Evolutionary conservation across 2,113 vertebrate species (phyloP).

Genomic region (Carollia perspicillata): DNA sequence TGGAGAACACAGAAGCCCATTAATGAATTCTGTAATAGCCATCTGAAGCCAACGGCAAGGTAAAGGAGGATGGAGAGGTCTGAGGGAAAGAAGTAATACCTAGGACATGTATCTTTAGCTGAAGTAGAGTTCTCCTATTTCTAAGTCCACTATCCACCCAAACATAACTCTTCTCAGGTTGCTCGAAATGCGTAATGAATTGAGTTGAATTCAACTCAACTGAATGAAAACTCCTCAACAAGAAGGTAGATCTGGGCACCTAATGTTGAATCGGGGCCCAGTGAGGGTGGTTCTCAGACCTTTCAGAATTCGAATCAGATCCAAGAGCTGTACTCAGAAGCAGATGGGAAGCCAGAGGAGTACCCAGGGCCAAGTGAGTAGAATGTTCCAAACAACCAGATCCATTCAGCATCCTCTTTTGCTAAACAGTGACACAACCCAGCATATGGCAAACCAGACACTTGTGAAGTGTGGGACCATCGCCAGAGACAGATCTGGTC

Average conservation of each 20-base stretch:
- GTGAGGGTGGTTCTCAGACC: neutral
- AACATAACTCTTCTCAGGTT: neutral
- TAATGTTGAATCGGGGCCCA: neutral
- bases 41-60: neutral
- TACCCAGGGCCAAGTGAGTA: slow-evolving; percentile 32
- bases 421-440: slow-evolving; percentile 53
- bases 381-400: slow-evolving; percentile 64
- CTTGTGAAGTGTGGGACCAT: neutral
- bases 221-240: neutral
- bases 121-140: neutral
- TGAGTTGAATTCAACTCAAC: neutral
- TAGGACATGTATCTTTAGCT: neutral
- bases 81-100: neutral
- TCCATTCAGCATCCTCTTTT: slow-evolving; percentile 47
- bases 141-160: neutral
- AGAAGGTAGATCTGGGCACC: neutral
- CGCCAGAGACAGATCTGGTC: slow-evolving; percentile 7
- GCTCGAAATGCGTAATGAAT: neutral
- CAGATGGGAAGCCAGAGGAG: slow-evolving; percentile 55
- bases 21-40: neutral
- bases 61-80: neutral
- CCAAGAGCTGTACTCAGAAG: slow-evolving; percentile 50
- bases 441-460: slow-evolving; percentile 60
- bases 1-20: neutral
- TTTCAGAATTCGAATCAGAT: slow-evolving; percentile 25